Conservation (phyloP, 2,888 invertebrate genomes). For the Eubasilissa splendida region DNA sequence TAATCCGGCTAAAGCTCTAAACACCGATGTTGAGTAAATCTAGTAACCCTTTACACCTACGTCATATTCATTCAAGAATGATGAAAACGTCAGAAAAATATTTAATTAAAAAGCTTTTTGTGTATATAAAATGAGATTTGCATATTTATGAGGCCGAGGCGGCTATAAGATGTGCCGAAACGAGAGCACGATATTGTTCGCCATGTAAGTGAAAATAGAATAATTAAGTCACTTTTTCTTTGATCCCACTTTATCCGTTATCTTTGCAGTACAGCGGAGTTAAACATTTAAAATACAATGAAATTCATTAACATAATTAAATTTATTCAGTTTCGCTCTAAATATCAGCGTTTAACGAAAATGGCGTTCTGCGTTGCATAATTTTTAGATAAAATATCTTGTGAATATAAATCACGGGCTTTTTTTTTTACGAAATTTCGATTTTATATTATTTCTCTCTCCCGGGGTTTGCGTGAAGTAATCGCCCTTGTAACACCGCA, state of each 20-base stretch:
- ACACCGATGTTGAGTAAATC: no score
- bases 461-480: neutral
- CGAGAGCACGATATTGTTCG: neutral
- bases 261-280: conserved; percentile 35
- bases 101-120: conserved; percentile 5
- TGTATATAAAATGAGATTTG: conserved; percentile 26
- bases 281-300: conserved; percentile 39
- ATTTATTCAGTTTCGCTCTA: conserved; percentile 51
- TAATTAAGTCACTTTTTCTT: conserved; percentile 36
- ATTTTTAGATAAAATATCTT: conserved; percentile 41
- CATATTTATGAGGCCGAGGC: conserved; percentile 21
- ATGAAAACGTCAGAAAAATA: conserved; percentile 10
- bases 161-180: conserved; percentile 1
- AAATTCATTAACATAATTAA: conserved; percentile 48
- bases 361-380: conserved; percentile 36
- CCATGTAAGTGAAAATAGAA: conserved; percentile 25
- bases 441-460: neutral
- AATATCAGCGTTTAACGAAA: conserved; percentile 39
- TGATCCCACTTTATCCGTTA: conserved; percentile 31
- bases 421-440: conserved; percentile 4
- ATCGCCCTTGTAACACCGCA: conserved; percentile 10
- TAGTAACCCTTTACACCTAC: no score
- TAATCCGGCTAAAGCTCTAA: no score
- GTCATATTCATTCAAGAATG: conserved; percentile 5
- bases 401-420: conserved; percentile 23